Evolutionary conservation across 2,797 vertebrate species (phyloP), one percentile per base, ranked within the genome.

Genomic region (Poliocrania exsul): DNA sequence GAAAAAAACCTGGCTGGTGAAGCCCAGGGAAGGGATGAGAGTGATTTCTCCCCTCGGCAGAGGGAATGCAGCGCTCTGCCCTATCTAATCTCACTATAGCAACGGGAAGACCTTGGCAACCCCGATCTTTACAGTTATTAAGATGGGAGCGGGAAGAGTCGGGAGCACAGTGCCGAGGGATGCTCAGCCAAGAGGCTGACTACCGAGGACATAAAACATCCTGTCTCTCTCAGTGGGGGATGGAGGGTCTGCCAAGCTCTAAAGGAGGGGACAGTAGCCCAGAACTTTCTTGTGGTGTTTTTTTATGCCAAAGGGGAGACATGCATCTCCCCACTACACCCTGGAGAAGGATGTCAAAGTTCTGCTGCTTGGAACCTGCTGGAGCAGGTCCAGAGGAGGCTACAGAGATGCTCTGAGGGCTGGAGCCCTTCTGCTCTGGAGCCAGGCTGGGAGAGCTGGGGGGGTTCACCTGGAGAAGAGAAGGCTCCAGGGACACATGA

Each of bases 21-120:
- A 97, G 92, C 81, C 93, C 81, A 69, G 94, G 88, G 88, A 94
- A 95, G 65, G 74, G 91, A 92, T 86, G 69, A 38, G 81, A 94
- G 95, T 61, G 60, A 93, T 95, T 96, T 93, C 84, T 84, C 73
- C 86, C 92, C 91, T 96, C 64, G 3, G 96, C 90, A 44, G 89
- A 96, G 95, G 93, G 97, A 97, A 97, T 87, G 88, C 93, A 26
- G 93, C 5, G 46, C 88, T 93, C 94, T 94, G 96, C 80, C 24
- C 92, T 94, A 86, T 96, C 97, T 97, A 96, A 95, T 97, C 96
- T 98, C 97, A 97, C 98, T 98, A 98, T 97, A 98, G 97, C 98
- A 98, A 98, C 97, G 70, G 94, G 96, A 95, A 96, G 98, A 97
- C 98, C 97, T 97, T 94, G 91, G 97, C 96, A 96, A 97, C 97